These are phyloP conservation scores for Tragelaphus strepsiceros DNA, from an alignment of 2,113 vertebrate species.

Conservation along the genomic window DNA sequence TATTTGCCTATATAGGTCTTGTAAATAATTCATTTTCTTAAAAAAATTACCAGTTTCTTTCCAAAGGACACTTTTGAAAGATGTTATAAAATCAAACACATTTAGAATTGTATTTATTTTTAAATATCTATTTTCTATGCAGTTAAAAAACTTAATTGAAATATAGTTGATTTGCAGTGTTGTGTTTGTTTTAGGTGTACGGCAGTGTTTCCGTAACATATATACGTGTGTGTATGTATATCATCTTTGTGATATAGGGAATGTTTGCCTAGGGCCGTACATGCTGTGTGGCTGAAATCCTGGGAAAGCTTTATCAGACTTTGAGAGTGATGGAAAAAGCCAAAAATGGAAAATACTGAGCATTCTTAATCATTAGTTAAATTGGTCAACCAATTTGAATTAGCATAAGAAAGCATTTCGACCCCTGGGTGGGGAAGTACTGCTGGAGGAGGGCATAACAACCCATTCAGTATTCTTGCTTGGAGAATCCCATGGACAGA, in stretches of 20 bases:
- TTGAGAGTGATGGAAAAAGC: not conserved
- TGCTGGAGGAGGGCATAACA: not conserved
- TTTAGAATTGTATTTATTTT: not conserved
- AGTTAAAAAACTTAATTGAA: not conserved
- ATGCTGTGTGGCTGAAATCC: not conserved
- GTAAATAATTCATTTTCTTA: not conserved
- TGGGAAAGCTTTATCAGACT: not conserved
- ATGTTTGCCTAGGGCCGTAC: not conserved
- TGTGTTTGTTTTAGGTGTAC: not conserved
- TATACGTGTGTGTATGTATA: not conserved
- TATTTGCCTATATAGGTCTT: not conserved
- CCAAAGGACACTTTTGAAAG: not conserved
- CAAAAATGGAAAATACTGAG: not conserved
- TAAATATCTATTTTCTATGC: not conserved
- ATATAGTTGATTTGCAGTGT: not conserved
- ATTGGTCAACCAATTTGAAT: conserved; percentile 1
- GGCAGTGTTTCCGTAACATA: not conserved
- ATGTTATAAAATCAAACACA: not conserved
- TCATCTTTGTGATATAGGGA: not conserved
- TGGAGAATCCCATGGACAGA: not conserved
- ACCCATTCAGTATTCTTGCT: not conserved
- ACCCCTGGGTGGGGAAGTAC: not conserved
- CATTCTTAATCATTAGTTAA: not conserved
- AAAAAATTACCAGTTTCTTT: not conserved
- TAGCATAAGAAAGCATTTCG: not conserved